phyloP scores from a whole-genome alignment of 2,797 vertebrate species.

The Enteromius unitaeniatus region DNA sequence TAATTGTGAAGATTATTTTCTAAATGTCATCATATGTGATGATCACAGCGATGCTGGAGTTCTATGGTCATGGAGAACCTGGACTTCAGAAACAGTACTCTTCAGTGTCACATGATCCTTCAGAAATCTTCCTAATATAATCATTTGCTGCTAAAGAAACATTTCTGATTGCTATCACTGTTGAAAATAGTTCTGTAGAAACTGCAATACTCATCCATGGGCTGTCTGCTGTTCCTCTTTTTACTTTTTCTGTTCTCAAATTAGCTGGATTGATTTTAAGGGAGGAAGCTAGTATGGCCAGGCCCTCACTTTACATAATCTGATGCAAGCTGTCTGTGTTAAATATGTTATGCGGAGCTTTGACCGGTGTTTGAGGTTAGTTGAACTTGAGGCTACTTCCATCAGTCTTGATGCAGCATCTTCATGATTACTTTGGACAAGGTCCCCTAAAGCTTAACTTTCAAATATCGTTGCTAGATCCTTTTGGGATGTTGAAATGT shows the following conservation, averaged over 20 bases:
- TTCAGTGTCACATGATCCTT: not conserved
- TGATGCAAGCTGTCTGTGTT: not conserved
- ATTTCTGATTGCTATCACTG: not conserved
- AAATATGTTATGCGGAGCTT: not conserved
- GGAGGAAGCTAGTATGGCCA: not conserved
- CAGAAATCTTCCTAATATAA: not conserved
- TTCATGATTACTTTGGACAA: not conserved
- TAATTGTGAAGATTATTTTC: not conserved
- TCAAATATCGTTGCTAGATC: not conserved
- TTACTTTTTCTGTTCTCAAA: not conserved
- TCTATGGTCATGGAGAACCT: not conserved
- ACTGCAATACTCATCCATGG: not conserved
- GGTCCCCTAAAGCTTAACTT: not conserved
- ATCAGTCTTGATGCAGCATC: not conserved
- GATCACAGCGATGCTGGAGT: too few relatives aligned
- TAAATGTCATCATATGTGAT: not conserved
- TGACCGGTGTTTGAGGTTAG: not conserved
- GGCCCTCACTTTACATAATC: constrained; percentile 16
- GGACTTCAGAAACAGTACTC: not conserved
- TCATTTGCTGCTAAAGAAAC: not conserved
- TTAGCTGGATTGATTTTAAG: not conserved
- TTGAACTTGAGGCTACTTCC: not conserved
- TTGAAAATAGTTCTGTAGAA: constrained; percentile 16
- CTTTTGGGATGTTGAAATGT: not conserved
- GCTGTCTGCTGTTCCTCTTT: not conserved